phyloP scores from a whole-genome alignment of 2,888 invertebrate species.

The Yponomeuta cagnagella region DNA sequence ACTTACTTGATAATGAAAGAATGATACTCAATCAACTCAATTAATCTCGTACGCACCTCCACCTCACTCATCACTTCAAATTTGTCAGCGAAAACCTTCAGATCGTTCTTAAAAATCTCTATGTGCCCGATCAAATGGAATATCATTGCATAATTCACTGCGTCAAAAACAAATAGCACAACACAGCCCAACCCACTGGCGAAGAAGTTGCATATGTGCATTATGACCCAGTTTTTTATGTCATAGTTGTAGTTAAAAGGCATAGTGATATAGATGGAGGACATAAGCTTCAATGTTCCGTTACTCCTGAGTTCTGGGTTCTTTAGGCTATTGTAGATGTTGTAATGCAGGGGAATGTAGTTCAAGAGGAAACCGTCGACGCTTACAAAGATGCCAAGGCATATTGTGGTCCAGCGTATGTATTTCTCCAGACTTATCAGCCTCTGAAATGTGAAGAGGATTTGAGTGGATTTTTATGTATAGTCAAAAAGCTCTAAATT shows the following conservation, averaged over 20 bases:
- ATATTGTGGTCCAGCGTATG: conserved; percentile 25
- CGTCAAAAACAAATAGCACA: conserved; percentile 29
- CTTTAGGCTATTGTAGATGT: conserved; percentile 28
- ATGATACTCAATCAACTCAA: conserved; percentile 32
- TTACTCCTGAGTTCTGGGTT: conserved; percentile 30
- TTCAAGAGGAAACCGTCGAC: conserved; percentile 29
- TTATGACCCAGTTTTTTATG: conserved; percentile 29
- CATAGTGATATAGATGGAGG: conserved; percentile 34
- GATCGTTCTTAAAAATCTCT: conserved; percentile 32
- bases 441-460: conserved; percentile 25
- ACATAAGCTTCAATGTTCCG: conserved; percentile 31
- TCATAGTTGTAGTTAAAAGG: conserved; percentile 39
- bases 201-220: conserved; percentile 28
- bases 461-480: not conserved
- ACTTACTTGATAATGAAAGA: conserved; percentile 34
- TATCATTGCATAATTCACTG: conserved; percentile 31
- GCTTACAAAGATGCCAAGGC: conserved; percentile 21
- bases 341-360: conserved; percentile 27
- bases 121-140: conserved; percentile 39
- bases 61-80: conserved; percentile 23
- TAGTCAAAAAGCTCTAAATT: not conserved
- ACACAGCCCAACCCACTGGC: conserved; percentile 21
- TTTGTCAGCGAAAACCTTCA: conserved; percentile 25
- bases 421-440: conserved; percentile 26
- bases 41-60: conserved; percentile 26